Base-by-base conservation (phyloP, 2,113 vertebrate genomes). In the Indri indri region DNA sequence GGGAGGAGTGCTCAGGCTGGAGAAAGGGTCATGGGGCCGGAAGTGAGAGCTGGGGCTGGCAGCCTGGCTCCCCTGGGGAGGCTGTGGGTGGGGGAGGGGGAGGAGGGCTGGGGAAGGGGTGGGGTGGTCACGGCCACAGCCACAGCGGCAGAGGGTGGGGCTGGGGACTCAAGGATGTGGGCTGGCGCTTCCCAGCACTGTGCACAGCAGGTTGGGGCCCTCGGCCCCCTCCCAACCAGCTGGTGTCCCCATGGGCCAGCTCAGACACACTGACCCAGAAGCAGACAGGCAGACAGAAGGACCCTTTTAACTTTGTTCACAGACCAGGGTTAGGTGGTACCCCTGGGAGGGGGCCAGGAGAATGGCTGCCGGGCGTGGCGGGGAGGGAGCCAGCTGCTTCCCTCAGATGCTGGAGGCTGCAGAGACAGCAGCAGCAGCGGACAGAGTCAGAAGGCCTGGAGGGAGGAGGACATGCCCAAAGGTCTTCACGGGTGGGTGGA, bases 141-240 rank as follows among this genome's bases (percentile, higher is more conserved):
- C 96, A 82, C 96, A 96, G 87, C 65, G 32, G 90, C 90, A 90
- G 95, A 97, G 97, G 97, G 97, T 97, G 98, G 95, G 96, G 97
- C 97, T 94, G 90, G 94, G 98, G 96, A 97, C 96, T 97, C 90
- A 96, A 98, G 98, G 98, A 98, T 98, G 97, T 98, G 98, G 97
- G 97, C 92, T 96, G 96, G 97, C 57, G 83, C 97, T 98, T 98
- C 97, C 97, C 96, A 94, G 96, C 97, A 97, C 97, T 87, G 88
- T 66, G 84, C 88, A 92, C 68, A 91, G 97, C 97, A 98, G 97
- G 98, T 98, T 98, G 96, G 96, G 96, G 95, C 96, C 97, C 94
- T 86, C 63, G 52, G 65, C 76, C 82, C 90, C 88, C 95, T 95
- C 86, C 92, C 71, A 91, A 82, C 81, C n/a, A 2, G 20, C 92